Percentiles rank a stretch among this genome's conserved stretches.
These are phyloP conservation scores for Caenorhabditis becei DNA, from an alignment of 2,888 invertebrate genomes.

Conservation along the genomic window DNA sequence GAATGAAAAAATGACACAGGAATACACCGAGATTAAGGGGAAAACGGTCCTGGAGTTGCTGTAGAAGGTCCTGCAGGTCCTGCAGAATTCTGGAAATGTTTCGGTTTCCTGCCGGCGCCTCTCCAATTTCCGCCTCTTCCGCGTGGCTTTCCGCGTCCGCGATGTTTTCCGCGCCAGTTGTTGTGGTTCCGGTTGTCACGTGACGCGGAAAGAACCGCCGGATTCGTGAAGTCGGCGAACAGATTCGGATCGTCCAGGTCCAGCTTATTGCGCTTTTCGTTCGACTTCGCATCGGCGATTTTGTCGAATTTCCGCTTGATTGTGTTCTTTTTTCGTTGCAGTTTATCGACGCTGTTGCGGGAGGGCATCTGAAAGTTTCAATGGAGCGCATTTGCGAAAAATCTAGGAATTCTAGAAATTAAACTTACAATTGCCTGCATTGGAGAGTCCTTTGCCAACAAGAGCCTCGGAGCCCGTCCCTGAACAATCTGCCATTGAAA, in stretches of 20 bases:
- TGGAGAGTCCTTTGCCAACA: slow-evolving; percentile 44
- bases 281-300: neutral
- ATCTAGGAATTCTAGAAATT: too few relatives aligned
- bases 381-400: too few relatives aligned
- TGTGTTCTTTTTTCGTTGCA: slow-evolving; percentile 15
- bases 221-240: slow-evolving; percentile 48
- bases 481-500: slow-evolving; percentile 61
- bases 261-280: neutral
- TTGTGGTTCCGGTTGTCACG: neutral
- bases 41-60: neutral
- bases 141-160: neutral
- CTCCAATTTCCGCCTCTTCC: slow-evolving; percentile 9
- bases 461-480: slow-evolving; percentile 50
- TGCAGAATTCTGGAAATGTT: neutral
- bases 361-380: slow-evolving; percentile 28
- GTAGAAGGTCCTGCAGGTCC: neutral
- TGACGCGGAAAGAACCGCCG: neutral
- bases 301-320: slow-evolving; percentile 19
- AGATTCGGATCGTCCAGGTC: slow-evolving; percentile 52
- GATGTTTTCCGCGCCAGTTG: slow-evolving; percentile 5
- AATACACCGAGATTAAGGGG: too few relatives aligned
- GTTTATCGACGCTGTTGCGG: slow-evolving; percentile 10
- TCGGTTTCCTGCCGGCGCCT: neutral
- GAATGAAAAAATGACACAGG: neutral
- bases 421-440: slow-evolving; percentile 7